A percentile compares a stretch with the other conserved stretches of the same genome.
Evolutionary conservation across 2,888 invertebrate genomes (phyloP).

Genomic region (Sphinx pinastri): DNA sequence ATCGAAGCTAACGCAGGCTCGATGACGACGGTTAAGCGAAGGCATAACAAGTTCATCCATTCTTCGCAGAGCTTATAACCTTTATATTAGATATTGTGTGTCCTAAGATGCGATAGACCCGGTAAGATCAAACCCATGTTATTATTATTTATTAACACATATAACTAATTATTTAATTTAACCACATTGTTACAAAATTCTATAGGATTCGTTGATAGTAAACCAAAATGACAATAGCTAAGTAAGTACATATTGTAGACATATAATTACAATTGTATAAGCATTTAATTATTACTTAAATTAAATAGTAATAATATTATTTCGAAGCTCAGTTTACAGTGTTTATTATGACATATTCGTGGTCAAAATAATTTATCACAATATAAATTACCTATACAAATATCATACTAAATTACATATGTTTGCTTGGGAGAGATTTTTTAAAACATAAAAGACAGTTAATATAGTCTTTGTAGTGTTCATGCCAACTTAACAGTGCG

Average conservation of each 20-base stretch:
- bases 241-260: conserved; percentile 29
- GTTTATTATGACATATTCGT: background rate
- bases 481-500: too few relatives aligned
- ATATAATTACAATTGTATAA: conserved; percentile 29
- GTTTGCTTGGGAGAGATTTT: background rate
- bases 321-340: conserved; percentile 18
- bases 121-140: too few relatives aligned
- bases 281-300: conserved; percentile 18
- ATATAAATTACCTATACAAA: background rate
- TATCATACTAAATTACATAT: background rate
- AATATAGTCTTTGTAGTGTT: too few relatives aligned
- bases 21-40: too few relatives aligned
- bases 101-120: too few relatives aligned
- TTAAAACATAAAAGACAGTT: background rate
- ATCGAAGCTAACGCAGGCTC: too few relatives aligned
- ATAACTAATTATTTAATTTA: too few relatives aligned
- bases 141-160: too few relatives aligned
- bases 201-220: background rate
- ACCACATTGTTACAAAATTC: too few relatives aligned
- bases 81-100: too few relatives aligned
- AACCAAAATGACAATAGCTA: conserved; percentile 1
- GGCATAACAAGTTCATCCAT: too few relatives aligned
- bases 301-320: conserved; percentile 11
- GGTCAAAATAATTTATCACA: background rate
- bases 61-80: too few relatives aligned